phyloP scores from a whole-genome alignment of 2,888 invertebrate genomes.

The Lasioglossum leucozonium region DNA sequence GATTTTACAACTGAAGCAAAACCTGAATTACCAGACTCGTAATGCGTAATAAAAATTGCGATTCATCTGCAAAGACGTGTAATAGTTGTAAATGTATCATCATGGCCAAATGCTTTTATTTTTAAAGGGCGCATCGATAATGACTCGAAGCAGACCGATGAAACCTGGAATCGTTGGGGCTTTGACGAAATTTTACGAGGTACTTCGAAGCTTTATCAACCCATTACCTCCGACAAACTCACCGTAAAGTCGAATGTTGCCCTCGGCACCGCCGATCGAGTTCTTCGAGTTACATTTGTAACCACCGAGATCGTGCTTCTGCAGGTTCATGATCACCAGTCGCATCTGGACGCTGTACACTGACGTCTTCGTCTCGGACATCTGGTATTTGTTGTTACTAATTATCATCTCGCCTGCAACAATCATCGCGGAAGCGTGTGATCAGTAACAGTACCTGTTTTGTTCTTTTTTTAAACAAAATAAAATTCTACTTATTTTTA shows the following conservation, averaged over 20 bases:
- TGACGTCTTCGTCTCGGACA: constrained; percentile 92
- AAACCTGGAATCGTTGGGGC: constrained; percentile 2
- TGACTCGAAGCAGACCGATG: neutral
- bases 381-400: constrained; percentile 93
- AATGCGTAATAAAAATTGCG: too few species aligned
- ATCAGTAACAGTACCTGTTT: neutral
- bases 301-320: constrained; percentile 92
- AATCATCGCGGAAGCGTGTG: constrained; percentile 27
- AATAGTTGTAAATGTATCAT: too few species aligned
- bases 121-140: neutral
- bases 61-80: neutral
- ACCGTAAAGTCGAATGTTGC: constrained; percentile 95
- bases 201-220: constrained; percentile 50
- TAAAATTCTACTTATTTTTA: too few species aligned
- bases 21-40: too few species aligned
- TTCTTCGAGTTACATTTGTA: constrained; percentile 97
- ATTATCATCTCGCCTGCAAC: constrained; percentile 96
- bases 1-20: too few species aligned
- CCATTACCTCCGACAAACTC: constrained; percentile 82
- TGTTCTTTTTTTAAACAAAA: too few species aligned
- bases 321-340: constrained; percentile 90
- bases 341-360: constrained; percentile 95
- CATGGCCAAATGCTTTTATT: neutral
- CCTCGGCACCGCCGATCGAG: constrained; percentile 96
- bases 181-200: constrained; percentile 49